Conservation (phyloP, 2,797 vertebrate species). For the Zalophus californianus region DNA sequence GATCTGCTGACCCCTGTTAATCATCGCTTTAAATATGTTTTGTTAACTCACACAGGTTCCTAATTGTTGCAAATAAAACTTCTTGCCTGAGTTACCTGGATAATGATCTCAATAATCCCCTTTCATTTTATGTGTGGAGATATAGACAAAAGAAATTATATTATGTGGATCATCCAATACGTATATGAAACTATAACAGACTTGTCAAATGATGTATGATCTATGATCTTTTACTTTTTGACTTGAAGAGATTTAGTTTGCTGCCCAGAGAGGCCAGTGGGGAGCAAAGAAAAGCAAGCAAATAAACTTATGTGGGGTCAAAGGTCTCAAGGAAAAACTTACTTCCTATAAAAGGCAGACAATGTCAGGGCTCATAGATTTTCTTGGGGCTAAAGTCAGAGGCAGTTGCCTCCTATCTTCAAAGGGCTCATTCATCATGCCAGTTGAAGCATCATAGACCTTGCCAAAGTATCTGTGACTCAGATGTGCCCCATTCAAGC, state of each 20-base stretch:
- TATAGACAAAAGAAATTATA: fast-evolving
- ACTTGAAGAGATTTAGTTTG: conserved; percentile 48
- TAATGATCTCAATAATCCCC: background rate
- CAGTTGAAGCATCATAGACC: background rate
- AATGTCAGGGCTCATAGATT: background rate
- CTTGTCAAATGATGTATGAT: background rate
- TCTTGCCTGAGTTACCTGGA: background rate
- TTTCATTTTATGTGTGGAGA: background rate
- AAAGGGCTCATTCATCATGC: background rate
- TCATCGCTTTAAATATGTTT: background rate
- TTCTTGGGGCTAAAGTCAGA: background rate
- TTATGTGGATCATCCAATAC: background rate
- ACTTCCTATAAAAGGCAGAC: background rate
- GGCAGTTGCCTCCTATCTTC: background rate
- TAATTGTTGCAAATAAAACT: background rate
- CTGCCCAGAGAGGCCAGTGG: background rate
- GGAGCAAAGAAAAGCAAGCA: conserved; percentile 17
- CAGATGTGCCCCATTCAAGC: fast-evolving
- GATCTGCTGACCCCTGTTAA: background rate
- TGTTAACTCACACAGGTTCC: background rate
- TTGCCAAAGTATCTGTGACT: background rate
- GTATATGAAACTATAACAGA: background rate
- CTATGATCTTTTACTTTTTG: background rate
- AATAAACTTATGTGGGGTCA: conserved; percentile 23
- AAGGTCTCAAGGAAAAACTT: background rate